Conservation (phyloP, 1,140 invertebrate species). For the Musca domestica region DNA sequence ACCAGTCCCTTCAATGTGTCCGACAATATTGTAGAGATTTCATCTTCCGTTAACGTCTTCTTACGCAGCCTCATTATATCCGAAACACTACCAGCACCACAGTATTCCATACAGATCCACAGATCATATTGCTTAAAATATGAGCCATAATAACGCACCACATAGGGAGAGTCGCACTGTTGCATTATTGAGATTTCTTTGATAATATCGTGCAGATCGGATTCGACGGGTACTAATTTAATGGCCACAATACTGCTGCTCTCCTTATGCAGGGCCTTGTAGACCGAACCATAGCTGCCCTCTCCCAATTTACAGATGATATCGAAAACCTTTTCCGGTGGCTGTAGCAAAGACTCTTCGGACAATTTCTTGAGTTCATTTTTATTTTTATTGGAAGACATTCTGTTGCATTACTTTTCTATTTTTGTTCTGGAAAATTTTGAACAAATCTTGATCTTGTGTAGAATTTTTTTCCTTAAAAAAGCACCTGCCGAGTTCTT, state of each 20-base stretch:
- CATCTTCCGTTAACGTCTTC: constrained; percentile 93
- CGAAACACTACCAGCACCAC: constrained; percentile 97
- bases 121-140: constrained; percentile 99
- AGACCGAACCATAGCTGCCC: constrained; percentile 77
- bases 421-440: neutral
- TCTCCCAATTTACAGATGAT: constrained; percentile 98
- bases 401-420: constrained; percentile 28
- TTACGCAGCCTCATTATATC: constrained; percentile 98
- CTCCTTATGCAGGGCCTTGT: constrained; percentile 91
- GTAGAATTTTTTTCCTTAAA: neutral
- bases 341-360: constrained; percentile 90
- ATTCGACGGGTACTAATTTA: constrained; percentile 98
- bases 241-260: constrained; percentile 92
- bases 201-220: constrained; percentile 98
- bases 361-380: constrained; percentile 91
- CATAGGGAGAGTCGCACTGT: constrained; percentile 98
- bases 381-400: constrained; percentile 45
- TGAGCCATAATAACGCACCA: constrained; percentile 99
- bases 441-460: too few species aligned
- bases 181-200: constrained; percentile 99
- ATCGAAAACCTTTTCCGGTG: constrained; percentile 98
- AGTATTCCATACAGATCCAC: constrained; percentile 99
- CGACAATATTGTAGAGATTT: constrained; percentile 93
- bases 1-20: constrained; percentile 96
- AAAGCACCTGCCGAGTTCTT: neutral